Evolutionary conservation across 1,140 invertebrate species (phyloP).

Genomic region (Apis mellifera): Amel_HAv3.1 CM009942.2:8650001-8650500

Average conservation of each 20-base stretch:
- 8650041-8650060: slow-evolving; percentile 66
- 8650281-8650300: slow-evolving; percentile 89
- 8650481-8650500: slow-evolving; percentile 51
- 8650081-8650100: slow-evolving; percentile 70
- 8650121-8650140: not conserved
- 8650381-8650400: slow-evolving; percentile 87
- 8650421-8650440: slow-evolving; percentile 94
- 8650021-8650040: slow-evolving; percentile 64
- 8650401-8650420: slow-evolving; percentile 89
- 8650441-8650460: slow-evolving; percentile 90
- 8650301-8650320: slow-evolving; percentile 79
- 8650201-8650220: slow-evolving; percentile 83
- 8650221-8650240: slow-evolving; percentile 84
- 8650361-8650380: slow-evolving; percentile 95
- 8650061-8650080: slow-evolving; percentile 77
- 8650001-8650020: slow-evolving; percentile 68
- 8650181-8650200: slow-evolving; percentile 65
- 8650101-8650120: slow-evolving; percentile 60
- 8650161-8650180: slow-evolving; percentile 11
- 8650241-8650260: slow-evolving; percentile 87
- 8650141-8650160: slow-evolving; percentile 5
- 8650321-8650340: slow-evolving; percentile 82
- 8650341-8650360: slow-evolving; percentile 92
- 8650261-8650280: slow-evolving; percentile 87
- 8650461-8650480: slow-evolving; percentile 83